Evolutionary conservation across 1,140 invertebrate genomes (phyloP).

Genomic region (Cataglyphis hispanica): DNA sequence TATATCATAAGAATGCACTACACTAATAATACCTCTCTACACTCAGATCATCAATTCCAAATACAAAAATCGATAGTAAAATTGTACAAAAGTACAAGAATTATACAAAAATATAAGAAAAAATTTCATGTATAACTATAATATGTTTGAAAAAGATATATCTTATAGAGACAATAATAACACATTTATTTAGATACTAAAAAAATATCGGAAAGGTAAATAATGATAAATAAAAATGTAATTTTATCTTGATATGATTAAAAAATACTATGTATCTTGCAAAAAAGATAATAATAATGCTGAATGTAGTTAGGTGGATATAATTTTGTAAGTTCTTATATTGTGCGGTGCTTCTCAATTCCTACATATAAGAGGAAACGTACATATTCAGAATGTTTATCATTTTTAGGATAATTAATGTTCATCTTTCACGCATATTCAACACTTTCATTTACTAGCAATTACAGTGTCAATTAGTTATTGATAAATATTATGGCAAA

Average conservation of each 20-base stretch:
- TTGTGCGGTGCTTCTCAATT: constrained; percentile 59
- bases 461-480: constrained; percentile 53
- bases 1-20: constrained; percentile 79
- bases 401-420: constrained; percentile 51
- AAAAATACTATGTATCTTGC: background rate
- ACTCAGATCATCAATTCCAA: constrained; percentile 78
- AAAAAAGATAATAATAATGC: constrained; percentile 55
- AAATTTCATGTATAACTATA: background rate
- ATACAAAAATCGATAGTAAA: constrained; percentile 23
- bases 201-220: constrained; percentile 16
- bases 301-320: constrained; percentile 83
- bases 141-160: constrained; percentile 11
- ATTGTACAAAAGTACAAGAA: background rate
- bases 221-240: constrained; percentile 14
- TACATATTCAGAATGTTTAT: constrained; percentile 84
- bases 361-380: constrained; percentile 84
- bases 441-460: constrained; percentile 55
- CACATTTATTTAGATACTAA: background rate
- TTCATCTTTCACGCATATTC: constrained; percentile 36
- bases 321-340: constrained; percentile 74
- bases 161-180: background rate
- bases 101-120: background rate
- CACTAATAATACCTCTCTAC: constrained; percentile 80
- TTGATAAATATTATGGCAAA: constrained; percentile 43
- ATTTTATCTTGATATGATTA: constrained; percentile 3